Conservation (phyloP, 2,797 vertebrate genomes). For the Threskiornis aethiopicus region DNA sequence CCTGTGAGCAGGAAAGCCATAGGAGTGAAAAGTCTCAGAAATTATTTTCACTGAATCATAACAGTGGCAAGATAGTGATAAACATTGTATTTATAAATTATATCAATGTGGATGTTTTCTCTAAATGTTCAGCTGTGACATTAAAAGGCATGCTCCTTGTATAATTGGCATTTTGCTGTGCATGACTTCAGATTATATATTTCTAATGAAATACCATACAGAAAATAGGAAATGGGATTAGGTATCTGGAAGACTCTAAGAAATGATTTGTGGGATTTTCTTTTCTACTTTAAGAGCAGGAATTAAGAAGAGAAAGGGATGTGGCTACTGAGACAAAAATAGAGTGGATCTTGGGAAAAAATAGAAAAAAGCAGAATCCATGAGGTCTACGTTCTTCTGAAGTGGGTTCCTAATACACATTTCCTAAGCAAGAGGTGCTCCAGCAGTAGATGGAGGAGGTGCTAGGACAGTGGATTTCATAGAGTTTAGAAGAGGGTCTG, state of each 20-base stretch:
- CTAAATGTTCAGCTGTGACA: not conserved
- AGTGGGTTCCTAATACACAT: not conserved
- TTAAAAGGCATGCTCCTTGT: not conserved
- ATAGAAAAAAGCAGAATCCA: not conserved
- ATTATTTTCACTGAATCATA: not conserved
- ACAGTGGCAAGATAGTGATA: not conserved
- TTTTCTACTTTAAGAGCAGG: not conserved
- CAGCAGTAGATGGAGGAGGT: not conserved
- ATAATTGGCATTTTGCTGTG: not conserved
- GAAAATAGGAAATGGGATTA: not conserved
- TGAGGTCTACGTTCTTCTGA: not conserved
- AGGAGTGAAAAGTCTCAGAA: not conserved
- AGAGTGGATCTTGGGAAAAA: rapidly evolving
- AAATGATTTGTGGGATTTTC: not conserved
- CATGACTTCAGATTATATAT: not conserved
- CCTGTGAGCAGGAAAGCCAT: not conserved
- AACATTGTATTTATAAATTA: not conserved
- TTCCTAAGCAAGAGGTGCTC: not conserved
- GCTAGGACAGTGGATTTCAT: not conserved
- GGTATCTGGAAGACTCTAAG: not conserved
- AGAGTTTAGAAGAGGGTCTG: not conserved
- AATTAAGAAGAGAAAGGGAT: not conserved
- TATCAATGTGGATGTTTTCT: not conserved
- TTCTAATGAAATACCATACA: not conserved
- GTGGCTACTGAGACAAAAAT: not conserved